Base-by-base conservation (phyloP, 1,140 invertebrate species). In the Palaemon carinicauda region DNA sequence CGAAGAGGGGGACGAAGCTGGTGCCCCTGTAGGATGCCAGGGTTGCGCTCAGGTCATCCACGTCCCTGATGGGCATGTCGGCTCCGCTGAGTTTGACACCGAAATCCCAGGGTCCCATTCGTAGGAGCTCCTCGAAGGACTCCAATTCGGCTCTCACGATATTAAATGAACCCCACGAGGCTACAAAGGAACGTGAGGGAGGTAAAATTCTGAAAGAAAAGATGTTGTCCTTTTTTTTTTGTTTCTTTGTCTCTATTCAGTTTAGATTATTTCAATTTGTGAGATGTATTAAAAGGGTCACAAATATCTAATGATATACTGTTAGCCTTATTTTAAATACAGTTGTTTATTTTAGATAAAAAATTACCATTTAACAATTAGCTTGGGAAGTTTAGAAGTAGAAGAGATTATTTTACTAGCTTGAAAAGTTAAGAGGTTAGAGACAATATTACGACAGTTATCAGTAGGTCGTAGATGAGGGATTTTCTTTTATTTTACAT, bases 31-130 rank as follows among this genome's bases (percentile, higher is more conserved):
- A 89, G 14, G 89, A 79, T 14, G 90, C 89, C 19, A 90, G 87
- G 24, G 89, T 80, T 3, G 85, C 71, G 15, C 82, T 80, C 53
- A 90, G 65, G 78, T 90, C 90, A 15, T 90, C 90, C 21, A 89
- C 83, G 69, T 87, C 82, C 29, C 90, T 82, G 1, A 90, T 87
- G 14, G 89, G 85, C 41, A 90, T 52, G 80, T 90, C 90, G 29
- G 86, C 71, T 14, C 89, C 90, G 50, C 88, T 90, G 60, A 90
- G 80, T 54, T 88, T 89, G 15, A 90, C 87, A 1, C 79, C 87
- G 78, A 88, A 90, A 80, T 90, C 90, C 90, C 90, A 90, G 0
- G 75, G 21, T 10, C 88, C 90, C 88, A 89, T 87, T 19, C 85
- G 24, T 9, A 90, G 86, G 14, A 90, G 56, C 69, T 90, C 89